A percentile compares a stretch with the other conserved stretches of the same genome.
phyloP scores from a whole-genome alignment of 2,113 vertebrate species.

The Tautogolabrus adspersus region DNA sequence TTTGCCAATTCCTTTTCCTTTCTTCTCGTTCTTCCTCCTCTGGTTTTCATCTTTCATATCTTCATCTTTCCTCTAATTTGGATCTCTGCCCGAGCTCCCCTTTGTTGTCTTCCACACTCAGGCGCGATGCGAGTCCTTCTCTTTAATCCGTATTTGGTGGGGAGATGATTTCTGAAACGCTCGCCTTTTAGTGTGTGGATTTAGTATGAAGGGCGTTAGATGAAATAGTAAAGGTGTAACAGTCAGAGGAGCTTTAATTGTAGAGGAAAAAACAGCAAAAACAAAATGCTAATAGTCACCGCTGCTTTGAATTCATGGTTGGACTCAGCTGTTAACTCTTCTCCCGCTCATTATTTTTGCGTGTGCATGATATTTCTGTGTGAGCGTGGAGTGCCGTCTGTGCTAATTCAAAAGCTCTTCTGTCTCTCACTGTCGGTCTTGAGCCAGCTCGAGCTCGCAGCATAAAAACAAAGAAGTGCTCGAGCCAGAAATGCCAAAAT shows the following conservation, averaged over 20 bases:
- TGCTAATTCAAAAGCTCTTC: constrained; percentile 53
- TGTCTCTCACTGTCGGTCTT: constrained; percentile 30
- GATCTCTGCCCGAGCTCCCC: constrained; percentile 27
- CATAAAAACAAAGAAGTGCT: constrained; percentile 60
- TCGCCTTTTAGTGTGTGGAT: not conserved
- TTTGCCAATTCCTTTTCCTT: constrained; percentile 56
- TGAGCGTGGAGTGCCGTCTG: constrained; percentile 24
- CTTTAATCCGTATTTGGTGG: constrained; percentile 44
- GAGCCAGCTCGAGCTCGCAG: constrained; percentile 41
- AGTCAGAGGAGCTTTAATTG: constrained; percentile 10
- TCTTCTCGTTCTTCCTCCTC: constrained; percentile 37
- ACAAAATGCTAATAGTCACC: not conserved
- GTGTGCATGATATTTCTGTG: constrained; percentile 11
- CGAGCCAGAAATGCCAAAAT: constrained; percentile 63
- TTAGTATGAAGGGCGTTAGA: constrained; percentile 13
- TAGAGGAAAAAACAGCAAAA: not conserved
- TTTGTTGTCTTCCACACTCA: constrained; percentile 58
- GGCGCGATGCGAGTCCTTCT: constrained; percentile 26
- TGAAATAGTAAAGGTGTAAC: constrained; percentile 19
- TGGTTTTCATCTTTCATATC: constrained; percentile 68
- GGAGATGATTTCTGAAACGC: constrained; percentile 18
- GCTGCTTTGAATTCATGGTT: not conserved
- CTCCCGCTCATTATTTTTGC: constrained; percentile 11
- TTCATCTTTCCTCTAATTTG: constrained; percentile 63
- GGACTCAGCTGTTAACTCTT: not conserved